These are phyloP conservation scores for Grammomys surdaster DNA, from an alignment of 2,113 vertebrate species.

Conservation along the genomic window DNA sequence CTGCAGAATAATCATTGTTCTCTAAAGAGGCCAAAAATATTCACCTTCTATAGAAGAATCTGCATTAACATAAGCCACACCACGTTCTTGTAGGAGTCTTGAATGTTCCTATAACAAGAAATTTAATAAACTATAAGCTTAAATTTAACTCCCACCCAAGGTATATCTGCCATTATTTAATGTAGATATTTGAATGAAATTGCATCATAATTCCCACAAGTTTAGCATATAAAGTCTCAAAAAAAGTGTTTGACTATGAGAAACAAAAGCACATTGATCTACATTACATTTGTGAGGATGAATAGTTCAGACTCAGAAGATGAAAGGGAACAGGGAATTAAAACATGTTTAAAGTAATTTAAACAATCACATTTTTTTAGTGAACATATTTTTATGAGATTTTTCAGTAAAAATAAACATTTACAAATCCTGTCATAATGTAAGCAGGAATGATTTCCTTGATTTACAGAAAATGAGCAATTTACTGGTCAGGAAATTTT, in stretches of 20 bases:
- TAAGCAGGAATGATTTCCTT: not conserved
- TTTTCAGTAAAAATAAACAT: not conserved
- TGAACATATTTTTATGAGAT: not conserved
- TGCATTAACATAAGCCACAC: slow-evolving; percentile 97
- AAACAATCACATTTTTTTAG: not conserved
- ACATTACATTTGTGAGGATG: slow-evolving; percentile 2
- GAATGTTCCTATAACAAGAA: slow-evolving; percentile 92
- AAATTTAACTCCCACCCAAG: not conserved
- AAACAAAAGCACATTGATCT: not conserved
- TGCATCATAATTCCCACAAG: not conserved
- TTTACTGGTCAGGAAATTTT: not conserved
- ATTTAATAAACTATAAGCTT: not conserved
- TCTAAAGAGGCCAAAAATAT: not conserved
- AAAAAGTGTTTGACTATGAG: not conserved
- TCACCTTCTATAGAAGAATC: slow-evolving; percentile 96
- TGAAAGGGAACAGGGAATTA: not conserved
- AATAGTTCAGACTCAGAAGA: not conserved
- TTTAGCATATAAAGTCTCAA: not conserved
- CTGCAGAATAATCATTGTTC: not conserved
- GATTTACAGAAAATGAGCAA: not conserved
- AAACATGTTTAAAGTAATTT: not conserved
- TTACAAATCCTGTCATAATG: not conserved
- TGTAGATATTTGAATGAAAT: not conserved
- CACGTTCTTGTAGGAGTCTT: slow-evolving; percentile 93
- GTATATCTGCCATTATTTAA: not conserved